These are phyloP conservation scores for Agonopterix alstromeriana DNA, from an alignment of 2,888 invertebrate genomes.

Conservation along the genomic window DNA sequence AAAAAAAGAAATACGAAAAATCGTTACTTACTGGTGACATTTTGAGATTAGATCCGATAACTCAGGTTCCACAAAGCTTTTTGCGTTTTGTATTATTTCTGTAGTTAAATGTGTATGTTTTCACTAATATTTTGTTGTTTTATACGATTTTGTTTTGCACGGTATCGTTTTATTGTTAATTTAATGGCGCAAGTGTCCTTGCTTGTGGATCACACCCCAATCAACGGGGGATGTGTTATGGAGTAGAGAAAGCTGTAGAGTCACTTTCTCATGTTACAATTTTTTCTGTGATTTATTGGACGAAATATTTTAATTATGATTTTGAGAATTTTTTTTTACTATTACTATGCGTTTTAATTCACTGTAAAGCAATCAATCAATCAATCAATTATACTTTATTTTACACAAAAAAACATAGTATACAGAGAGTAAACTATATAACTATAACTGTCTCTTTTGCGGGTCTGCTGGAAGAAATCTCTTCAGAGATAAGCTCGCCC, in stretches of 20 bases:
- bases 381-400: too few relatives aligned
- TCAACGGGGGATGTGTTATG: slow-evolving; percentile 49
- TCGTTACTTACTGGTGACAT: slow-evolving; percentile 48
- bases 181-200: slow-evolving; percentile 49
- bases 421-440: too few relatives aligned
- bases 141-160: slow-evolving; percentile 36
- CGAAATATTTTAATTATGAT: too few relatives aligned
- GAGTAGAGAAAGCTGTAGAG: slow-evolving; percentile 37
- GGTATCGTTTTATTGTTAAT: slow-evolving; percentile 49
- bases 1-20: slow-evolving; percentile 37
- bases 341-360: too few relatives aligned
- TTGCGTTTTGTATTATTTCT: slow-evolving; percentile 8
- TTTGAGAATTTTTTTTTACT: too few relatives aligned
- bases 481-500: too few relatives aligned
- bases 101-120: slow-evolving; percentile 10
- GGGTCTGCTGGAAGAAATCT: too few relatives aligned
- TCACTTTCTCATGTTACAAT: neutral
- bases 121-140: slow-evolving; percentile 11
- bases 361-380: too few relatives aligned
- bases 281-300: neutral
- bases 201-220: slow-evolving; percentile 63
- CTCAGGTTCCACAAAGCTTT: slow-evolving; percentile 6
- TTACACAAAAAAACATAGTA: too few relatives aligned
- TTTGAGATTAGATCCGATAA: slow-evolving; percentile 5
- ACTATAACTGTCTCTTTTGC: too few relatives aligned